phyloP scores from a whole-genome alignment of 2,113 vertebrate genomes.

The Tupaia tana region DNA sequence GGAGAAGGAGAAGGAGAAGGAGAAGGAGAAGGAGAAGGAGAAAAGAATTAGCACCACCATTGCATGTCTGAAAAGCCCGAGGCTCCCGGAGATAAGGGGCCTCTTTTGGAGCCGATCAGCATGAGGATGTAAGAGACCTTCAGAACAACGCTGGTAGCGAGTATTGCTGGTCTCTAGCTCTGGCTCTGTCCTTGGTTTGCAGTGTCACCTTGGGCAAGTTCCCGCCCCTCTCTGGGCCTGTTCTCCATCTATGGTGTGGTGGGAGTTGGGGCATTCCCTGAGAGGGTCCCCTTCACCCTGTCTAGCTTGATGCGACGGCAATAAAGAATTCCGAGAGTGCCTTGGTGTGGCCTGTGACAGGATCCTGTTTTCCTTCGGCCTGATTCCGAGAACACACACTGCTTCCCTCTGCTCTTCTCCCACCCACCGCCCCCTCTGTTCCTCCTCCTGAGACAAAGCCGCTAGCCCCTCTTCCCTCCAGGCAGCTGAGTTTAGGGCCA shows the following conservation, averaged over 20 bases:
- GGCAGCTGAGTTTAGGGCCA: slow-evolving; percentile 65
- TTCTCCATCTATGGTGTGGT: neutral
- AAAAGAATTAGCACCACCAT: neutral
- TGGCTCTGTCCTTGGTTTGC: neutral
- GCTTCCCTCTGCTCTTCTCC: slow-evolving; percentile 42
- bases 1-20: no score
- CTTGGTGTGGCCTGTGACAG: neutral
- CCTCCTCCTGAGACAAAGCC: slow-evolving; percentile 56
- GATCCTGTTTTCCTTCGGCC: slow-evolving; percentile 68
- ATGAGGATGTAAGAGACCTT: neutral
- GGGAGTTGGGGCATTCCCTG: neutral
- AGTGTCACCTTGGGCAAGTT: neutral
- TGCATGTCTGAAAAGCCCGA: neutral
- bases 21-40: no score
- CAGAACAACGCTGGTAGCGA: no score
- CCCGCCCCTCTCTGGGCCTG: neutral
- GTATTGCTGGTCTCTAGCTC: neutral
- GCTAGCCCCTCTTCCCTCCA: slow-evolving; percentile 49
- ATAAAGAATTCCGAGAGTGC: slow-evolving; percentile 35
- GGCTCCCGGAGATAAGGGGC: neutral
- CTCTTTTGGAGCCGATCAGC: neutral
- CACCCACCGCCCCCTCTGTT: neutral
- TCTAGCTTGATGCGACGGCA: slow-evolving; percentile 35
- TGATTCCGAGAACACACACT: slow-evolving; percentile 37
- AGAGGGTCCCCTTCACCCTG: neutral